Percentiles rank a stretch among this genome's conserved stretches.
Evolutionary conservation across 1,140 invertebrate species (phyloP).

Genomic region (Drosophila truncata): DNA sequence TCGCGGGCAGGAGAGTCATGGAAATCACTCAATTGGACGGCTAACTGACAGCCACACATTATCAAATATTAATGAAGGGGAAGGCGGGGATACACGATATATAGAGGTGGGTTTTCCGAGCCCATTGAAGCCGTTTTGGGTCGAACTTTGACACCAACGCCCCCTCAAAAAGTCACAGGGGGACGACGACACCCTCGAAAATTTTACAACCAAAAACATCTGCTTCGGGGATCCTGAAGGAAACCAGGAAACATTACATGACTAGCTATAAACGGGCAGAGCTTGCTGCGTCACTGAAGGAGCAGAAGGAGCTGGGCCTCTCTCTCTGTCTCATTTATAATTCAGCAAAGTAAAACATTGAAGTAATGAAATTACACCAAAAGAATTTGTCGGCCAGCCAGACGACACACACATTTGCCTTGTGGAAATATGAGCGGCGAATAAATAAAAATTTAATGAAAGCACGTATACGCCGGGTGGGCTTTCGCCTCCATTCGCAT

Average conservation of each 20-base stretch:
- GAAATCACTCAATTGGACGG: conserved; percentile 81
- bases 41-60: conserved; percentile 80
- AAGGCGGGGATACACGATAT: background rate
- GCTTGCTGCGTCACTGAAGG: conserved; percentile 46
- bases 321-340: conserved; percentile 70
- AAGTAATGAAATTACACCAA: conserved; percentile 82
- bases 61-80: conserved; percentile 74
- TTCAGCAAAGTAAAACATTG: conserved; percentile 82
- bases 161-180: conserved; percentile 53
- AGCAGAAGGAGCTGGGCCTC: conserved; percentile 4
- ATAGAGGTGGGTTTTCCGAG: conserved; percentile 17
- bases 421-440: conserved; percentile 66
- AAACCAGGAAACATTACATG: conserved; percentile 44
- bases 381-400: conserved; percentile 68
- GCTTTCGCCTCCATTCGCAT: conserved; percentile 30
- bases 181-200: conserved; percentile 9
- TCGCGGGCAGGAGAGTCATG: conserved; percentile 19
- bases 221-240: conserved; percentile 29
- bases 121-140: conserved; percentile 76
- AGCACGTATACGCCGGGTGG: conserved; percentile 76
- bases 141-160: conserved; percentile 76
- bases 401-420: conserved; percentile 24
- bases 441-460: conserved; percentile 83
- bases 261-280: conserved; percentile 67
- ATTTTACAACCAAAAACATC: conserved; percentile 64